Evolutionary conservation across 2,113 vertebrate genomes (phyloP), one percentile per base, ranked within the genome.

Genomic region (Melospiza georgiana): DNA sequence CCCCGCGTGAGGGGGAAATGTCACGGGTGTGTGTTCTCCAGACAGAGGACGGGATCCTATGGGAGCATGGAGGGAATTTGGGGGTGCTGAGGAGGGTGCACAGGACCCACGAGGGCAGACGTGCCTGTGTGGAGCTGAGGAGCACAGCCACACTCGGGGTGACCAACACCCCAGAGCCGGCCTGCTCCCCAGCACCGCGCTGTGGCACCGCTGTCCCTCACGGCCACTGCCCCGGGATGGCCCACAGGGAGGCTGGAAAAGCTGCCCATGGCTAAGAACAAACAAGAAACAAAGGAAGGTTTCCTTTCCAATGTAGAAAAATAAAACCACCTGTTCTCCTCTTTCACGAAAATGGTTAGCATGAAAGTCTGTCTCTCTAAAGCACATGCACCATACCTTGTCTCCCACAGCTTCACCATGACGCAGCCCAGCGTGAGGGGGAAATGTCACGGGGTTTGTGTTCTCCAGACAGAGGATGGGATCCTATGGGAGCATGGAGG

Each of bases 11-110:
- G 65, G 15, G 35, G 44, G 30, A 51, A 49, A 17, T 0, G 17
- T 35, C 7, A 0, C 1, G 3, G 22, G 7, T 27, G 51, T 18
- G 25, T 3, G 59, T 5, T 28, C 9, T 16, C 48, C 43, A 4
- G 57, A 1, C 1, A 4, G 25, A 30, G 28, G 52, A 28, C 1
- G 5, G 35, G 21, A 37, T 14, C 2, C 6, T 49, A 16, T 0
- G 22, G 59, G 35, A 41, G 19, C 6, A 46, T 15, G 21, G 24
- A 23, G 11, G 25, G 16, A 15, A 25, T 23, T 16, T 18, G 25
- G 20, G 72, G 27, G 11, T 44, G 48, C 0, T 48, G 39, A 33
- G 48, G 17, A 37, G 28, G 12, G 4, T 6, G 31, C 3, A 1
- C 3, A 23, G 44, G 28, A 43, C 41, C 41, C 14, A 6, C 15